phyloP scores from a whole-genome alignment of 2,888 invertebrate genomes.

The Octodonta nipae region DNA sequence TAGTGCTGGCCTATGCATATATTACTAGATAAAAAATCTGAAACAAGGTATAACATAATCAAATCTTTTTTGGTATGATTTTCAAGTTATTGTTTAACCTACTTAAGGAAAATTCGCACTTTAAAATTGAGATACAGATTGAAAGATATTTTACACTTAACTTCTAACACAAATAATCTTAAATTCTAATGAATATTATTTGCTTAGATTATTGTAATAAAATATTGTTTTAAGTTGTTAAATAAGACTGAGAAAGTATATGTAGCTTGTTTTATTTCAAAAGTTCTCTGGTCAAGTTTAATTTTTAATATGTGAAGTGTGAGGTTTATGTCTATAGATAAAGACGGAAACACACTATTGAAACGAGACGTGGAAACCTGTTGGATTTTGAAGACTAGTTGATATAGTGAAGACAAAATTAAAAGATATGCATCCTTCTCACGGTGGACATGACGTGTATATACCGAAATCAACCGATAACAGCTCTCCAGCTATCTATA shows the following conservation, averaged over 20 bases:
- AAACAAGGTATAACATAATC: slow-evolving; percentile 25
- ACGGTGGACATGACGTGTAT: too few relatives aligned
- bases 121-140: slow-evolving; percentile 14
- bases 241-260: slow-evolving; percentile 27
- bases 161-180: slow-evolving; percentile 18
- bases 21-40: slow-evolving; percentile 7
- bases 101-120: slow-evolving; percentile 20
- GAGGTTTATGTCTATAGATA: too few relatives aligned
- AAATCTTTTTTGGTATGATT: slow-evolving; percentile 17
- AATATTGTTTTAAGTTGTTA: slow-evolving; percentile 27
- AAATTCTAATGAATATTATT: slow-evolving; percentile 13
- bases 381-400: too few relatives aligned
- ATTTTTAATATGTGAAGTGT: too few relatives aligned
- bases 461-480: too few relatives aligned
- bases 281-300: too few relatives aligned
- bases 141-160: slow-evolving; percentile 21
- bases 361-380: too few relatives aligned
- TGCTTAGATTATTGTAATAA: slow-evolving; percentile 22
- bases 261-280: slow-evolving; percentile 8
- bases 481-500: too few relatives aligned
- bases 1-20: slow-evolving; percentile 5
- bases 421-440: too few relatives aligned
- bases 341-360: too few relatives aligned
- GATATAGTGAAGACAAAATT: too few relatives aligned
- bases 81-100: too few relatives aligned